phyloP scores from a whole-genome alignment of 2,888 invertebrate species.

The Esperia sulphurella region DNA sequence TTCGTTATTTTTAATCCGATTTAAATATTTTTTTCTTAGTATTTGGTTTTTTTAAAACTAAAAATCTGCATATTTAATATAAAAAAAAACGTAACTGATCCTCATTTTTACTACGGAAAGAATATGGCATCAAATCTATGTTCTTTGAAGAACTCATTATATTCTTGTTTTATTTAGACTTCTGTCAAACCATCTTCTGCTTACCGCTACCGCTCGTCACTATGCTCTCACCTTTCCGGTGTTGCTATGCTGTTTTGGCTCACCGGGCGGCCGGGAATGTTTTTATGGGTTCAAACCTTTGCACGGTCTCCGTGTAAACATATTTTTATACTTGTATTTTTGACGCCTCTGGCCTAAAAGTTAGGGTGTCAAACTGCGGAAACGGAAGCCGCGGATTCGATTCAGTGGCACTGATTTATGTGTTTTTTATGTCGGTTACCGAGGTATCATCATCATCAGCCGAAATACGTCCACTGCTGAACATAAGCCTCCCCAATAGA shows the following conservation, averaged over 20 bases:
- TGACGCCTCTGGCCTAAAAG: neutral
- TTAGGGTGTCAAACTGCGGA: neutral
- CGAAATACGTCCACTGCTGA: too few species aligned
- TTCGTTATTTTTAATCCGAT: too few species aligned
- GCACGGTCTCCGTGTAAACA: neutral
- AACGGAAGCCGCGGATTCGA: neutral
- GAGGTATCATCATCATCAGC: neutral
- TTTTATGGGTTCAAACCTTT: slow-evolving; percentile 4
- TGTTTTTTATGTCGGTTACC: neutral
- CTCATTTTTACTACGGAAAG: too few species aligned
- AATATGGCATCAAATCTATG: too few species aligned
- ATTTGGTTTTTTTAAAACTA: too few species aligned
- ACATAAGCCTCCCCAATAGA: too few species aligned
- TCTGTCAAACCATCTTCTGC: neutral
- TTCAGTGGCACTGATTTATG: neutral
- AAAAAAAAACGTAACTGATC: too few species aligned
- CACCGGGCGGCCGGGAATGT: slow-evolving; percentile 3
- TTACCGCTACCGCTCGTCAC: neutral
- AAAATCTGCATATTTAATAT: too few species aligned
- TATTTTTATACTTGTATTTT: neutral
- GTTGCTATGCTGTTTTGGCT: slow-evolving; percentile 5
- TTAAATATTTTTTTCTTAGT: too few species aligned
- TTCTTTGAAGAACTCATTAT: too few species aligned
- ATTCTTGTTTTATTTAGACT: too few species aligned
- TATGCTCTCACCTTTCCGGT: neutral